Evolutionary conservation across 2,888 invertebrate genomes (phyloP), one percentile per base, ranked within the genome.

Genomic region (Pandemis cinnamomeana): DNA sequence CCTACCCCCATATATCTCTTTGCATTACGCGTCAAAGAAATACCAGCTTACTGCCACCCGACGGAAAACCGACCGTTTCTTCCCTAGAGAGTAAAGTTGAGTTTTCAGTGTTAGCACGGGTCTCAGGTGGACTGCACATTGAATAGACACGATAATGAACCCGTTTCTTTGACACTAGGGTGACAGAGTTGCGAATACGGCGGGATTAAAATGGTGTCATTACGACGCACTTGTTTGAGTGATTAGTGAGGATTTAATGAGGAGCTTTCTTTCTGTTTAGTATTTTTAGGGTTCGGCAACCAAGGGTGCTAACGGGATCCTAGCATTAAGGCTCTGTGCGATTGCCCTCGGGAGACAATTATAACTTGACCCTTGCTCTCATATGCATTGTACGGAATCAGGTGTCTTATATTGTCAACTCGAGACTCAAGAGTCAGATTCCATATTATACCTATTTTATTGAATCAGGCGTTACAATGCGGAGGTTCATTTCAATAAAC

Each of bases 81-180:
- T 67, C 60, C 44, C 4, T 36, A 36, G 27, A 27, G 5, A 51
- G 66, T 69, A 66, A 71, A 63, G 76, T 61, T 67, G 61, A 71
- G 72, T 61, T 74, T 67, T n/a, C 41, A 71, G 4, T 53, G 20
- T 11, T n/a, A 46, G 36, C 4, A 60, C 20, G 79, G 81, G 83
- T 82, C 84, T 82, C 87, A 87, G 87, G 86, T 88, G 84, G 82
- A 80, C 78, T 76, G 74, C 75, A 46, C 46, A 67, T 42, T 87
- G 85, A 85, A 88, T 85, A 86, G 86, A 83, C 84, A 85, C 86
- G 80, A 83, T 87, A 87, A 89, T 85, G 88, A 87, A 87, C 84
- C 82, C 82, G 78, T 72, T 81, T 82, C 83, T 84, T 84, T 85
- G 83, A 81, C 77, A 71, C 77, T 72, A 78, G 79, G 81, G 82